Evolutionary conservation across 2,888 invertebrate species (phyloP).

Genomic region (Bruchidius siliquastri): DNA sequence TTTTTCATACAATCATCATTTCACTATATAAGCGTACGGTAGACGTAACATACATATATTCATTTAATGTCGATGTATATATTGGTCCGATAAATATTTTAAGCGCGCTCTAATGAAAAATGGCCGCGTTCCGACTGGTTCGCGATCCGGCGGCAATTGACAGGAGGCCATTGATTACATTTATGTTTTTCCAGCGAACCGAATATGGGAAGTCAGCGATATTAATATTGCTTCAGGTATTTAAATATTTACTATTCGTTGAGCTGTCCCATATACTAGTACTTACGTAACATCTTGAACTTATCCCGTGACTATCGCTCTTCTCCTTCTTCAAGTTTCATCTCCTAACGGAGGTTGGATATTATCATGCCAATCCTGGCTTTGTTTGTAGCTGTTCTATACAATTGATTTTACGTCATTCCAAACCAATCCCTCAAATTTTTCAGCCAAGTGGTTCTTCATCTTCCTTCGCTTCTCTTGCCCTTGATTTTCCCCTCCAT

Average conservation of each 20-base stretch:
- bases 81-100: background rate
- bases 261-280: background rate
- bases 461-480: too few species aligned
- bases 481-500: too few species aligned
- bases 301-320: too few species aligned
- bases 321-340: too few species aligned
- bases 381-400: too few species aligned
- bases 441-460: too few species aligned
- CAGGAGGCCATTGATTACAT: background rate
- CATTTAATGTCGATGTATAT: background rate
- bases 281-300: too few species aligned
- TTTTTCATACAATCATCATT: background rate
- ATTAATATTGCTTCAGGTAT: background rate
- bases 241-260: background rate
- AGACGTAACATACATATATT: background rate
- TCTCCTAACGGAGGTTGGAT: too few species aligned
- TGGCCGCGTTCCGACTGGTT: background rate
- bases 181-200: background rate
- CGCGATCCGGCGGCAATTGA: background rate
- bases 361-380: too few species aligned
- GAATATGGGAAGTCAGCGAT: background rate
- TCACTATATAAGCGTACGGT: background rate
- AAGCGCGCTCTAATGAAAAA: background rate
- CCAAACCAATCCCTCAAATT: too few species aligned
- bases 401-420: too few species aligned